Conservation (phyloP, 2,797 vertebrate genomes). For the Echiichthys vipera region DNA sequence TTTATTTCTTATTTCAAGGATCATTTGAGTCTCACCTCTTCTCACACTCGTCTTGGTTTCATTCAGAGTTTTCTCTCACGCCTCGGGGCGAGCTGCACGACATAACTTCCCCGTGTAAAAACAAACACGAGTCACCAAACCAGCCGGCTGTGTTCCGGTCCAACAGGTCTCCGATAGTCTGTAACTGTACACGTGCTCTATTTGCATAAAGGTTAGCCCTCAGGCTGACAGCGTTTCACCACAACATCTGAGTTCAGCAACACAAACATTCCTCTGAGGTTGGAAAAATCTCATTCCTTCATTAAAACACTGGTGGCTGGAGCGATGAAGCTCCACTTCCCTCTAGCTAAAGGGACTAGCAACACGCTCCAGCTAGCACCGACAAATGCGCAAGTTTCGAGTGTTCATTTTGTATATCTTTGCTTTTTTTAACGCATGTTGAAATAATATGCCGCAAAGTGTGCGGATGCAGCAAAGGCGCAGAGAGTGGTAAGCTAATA, state of each 20-base stretch:
- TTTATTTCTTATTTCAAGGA: neutral
- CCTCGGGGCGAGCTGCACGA: neutral
- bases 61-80: neutral
- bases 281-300: neutral
- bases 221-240: neutral
- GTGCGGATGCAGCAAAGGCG: too few species aligned
- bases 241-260: neutral
- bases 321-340: neutral
- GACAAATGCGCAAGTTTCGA: neutral
- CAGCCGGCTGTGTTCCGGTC: constrained; percentile 52
- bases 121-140: constrained; percentile 23
- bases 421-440: neutral
- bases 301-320: neutral
- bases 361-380: neutral
- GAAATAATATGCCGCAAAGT: too few species aligned
- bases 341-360: neutral
- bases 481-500: too few species aligned
- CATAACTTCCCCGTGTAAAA: constrained; percentile 6
- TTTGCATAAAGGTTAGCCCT: neutral
- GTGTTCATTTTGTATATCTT: neutral
- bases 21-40: neutral
- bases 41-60: neutral
- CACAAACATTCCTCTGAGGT: constrained; percentile 7
- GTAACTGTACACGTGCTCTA: neutral
- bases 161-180: constrained; percentile 59